These are phyloP conservation scores for Sarcophaga bullata DNA, from an alignment of 1,140 invertebrate species.

Conservation along the genomic window DNA sequence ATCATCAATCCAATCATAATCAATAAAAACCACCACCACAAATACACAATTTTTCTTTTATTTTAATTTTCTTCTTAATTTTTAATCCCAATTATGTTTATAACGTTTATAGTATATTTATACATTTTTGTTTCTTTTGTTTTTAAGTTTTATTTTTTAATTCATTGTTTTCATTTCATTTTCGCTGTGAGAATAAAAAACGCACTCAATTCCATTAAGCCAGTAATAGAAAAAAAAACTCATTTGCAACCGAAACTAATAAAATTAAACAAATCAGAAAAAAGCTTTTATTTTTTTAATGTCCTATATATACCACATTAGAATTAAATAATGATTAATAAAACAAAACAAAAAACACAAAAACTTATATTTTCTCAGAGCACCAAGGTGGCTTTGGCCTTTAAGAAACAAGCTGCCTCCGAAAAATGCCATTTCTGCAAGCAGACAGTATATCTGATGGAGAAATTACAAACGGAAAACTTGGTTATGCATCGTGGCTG, in stretches of 20 bases:
- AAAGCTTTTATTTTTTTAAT: background rate
- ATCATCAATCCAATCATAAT: constrained; percentile 44
- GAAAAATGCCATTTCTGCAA: constrained; percentile 89
- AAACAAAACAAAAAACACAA: background rate
- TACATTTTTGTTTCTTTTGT: constrained; percentile 13
- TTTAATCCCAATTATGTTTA: constrained; percentile 46
- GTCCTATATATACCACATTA: too few relatives aligned
- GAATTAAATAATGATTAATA: background rate
- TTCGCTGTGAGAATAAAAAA: background rate
- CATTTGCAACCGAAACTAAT: background rate
- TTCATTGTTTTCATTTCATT: background rate
- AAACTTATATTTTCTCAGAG: constrained; percentile 67
- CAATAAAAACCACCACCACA: constrained; percentile 29
- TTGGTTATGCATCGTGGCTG: constrained; percentile 88
- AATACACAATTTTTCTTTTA: constrained; percentile 37
- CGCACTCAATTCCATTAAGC: background rate
- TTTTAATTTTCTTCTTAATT: constrained; percentile 4
- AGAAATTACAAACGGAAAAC: constrained; percentile 85
- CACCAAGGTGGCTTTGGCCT: constrained; percentile 69
- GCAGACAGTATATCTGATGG: constrained; percentile 89
- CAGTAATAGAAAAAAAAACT: background rate
- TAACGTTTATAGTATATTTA: constrained; percentile 26
- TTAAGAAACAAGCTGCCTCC: constrained; percentile 74
- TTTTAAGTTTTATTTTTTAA: background rate
- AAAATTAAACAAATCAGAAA: background rate